Evolutionary conservation across 2,113 vertebrate genomes (phyloP).

Genomic region (Gnathonemus longibarbis): DNA sequence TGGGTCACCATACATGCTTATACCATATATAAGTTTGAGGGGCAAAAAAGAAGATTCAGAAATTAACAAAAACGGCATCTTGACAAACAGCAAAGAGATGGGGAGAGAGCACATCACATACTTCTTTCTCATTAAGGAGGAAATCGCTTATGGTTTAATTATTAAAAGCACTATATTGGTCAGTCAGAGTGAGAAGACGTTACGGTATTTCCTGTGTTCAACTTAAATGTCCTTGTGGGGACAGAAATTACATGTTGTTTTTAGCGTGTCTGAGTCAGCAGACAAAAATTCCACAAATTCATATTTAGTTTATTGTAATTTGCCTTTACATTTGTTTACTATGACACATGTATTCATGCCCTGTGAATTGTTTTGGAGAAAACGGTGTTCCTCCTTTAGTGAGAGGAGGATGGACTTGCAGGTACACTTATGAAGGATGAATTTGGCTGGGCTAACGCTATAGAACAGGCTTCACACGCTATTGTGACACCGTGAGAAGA

Average conservation of each 20-base stretch:
- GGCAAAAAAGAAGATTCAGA: not conserved
- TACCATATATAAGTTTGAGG: not conserved
- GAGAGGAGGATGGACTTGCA: not conserved
- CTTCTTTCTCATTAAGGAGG: not conserved
- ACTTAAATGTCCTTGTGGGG: not conserved
- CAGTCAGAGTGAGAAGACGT: not conserved
- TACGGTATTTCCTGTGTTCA: not conserved
- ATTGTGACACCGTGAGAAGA: not conserved
- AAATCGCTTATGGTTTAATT: not conserved
- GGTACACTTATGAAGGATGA: not conserved
- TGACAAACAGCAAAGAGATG: not conserved
- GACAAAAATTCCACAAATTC: not conserved
- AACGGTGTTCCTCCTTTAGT: not conserved
- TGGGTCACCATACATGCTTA: not conserved
- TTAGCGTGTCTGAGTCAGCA: not conserved
- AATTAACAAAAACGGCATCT: not conserved
- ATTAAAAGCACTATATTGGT: not conserved
- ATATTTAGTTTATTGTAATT: not conserved
- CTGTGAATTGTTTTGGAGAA: not conserved
- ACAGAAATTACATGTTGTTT: not conserved
- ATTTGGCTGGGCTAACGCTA: not conserved
- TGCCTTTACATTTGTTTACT: not conserved
- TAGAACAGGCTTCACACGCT: not conserved
- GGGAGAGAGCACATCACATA: not conserved
- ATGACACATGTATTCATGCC: not conserved